phyloP scores from a whole-genome alignment of 2,888 invertebrate species.

The Leptinotarsa tumamoca region DNA sequence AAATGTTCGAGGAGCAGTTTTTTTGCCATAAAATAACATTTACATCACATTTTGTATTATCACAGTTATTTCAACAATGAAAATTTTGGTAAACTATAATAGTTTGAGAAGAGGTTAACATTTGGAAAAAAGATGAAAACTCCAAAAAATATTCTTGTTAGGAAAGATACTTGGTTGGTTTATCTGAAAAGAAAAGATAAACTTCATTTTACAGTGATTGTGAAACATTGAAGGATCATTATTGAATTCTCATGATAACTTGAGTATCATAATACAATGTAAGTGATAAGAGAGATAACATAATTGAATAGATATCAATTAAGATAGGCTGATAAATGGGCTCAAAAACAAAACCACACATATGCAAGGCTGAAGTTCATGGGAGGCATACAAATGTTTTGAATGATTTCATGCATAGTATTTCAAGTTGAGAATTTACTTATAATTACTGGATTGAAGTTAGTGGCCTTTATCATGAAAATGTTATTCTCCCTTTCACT shows the following conservation, averaged over 20 bases:
- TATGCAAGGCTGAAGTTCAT: background rate
- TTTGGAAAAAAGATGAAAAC: background rate
- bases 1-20: slow-evolving; percentile 17
- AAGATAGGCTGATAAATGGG: slow-evolving; percentile 14
- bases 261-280: slow-evolving; percentile 12
- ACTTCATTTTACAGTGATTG: slow-evolving; percentile 7
- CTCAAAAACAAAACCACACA: background rate
- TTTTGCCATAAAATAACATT: slow-evolving; percentile 20
- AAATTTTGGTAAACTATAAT: slow-evolving; percentile 16
- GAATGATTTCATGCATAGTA: background rate
- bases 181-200: slow-evolving; percentile 27
- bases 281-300: slow-evolving; percentile 19
- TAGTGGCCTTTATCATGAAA: background rate
- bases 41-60: slow-evolving; percentile 59
- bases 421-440: background rate
- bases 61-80: slow-evolving; percentile 49
- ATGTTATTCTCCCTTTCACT: background rate
- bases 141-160: slow-evolving; percentile 15
- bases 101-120: slow-evolving; percentile 8
- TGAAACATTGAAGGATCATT: slow-evolving; percentile 9
- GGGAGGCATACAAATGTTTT: background rate
- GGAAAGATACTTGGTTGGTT: slow-evolving; percentile 18
- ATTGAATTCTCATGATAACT: slow-evolving; percentile 1
- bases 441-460: background rate
- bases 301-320: slow-evolving; percentile 23